Evolutionary conservation across 2,797 vertebrate species (phyloP).

Genomic region (Sebastes variabilis): DNA sequence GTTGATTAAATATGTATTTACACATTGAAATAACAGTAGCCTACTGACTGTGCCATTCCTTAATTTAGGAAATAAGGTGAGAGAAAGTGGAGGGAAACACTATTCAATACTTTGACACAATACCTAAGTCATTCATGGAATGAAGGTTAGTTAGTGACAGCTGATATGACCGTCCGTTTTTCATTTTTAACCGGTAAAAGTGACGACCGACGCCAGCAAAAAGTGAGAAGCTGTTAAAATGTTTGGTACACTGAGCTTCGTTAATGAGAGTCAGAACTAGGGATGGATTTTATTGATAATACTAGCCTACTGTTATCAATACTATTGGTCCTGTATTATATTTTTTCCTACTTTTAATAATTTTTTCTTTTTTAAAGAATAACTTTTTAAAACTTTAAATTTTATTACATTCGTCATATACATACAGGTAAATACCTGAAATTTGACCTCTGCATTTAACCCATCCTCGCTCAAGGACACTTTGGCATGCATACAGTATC

Average conservation of each 20-base stretch:
- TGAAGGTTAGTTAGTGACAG: neutral
- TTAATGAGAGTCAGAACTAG: neutral
- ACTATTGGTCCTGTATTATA: too few species aligned
- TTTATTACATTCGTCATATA: neutral
- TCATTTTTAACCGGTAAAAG: neutral
- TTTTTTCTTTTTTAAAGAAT: too few species aligned
- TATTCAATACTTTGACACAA: neutral
- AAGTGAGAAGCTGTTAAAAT: too few species aligned
- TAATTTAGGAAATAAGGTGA: neutral
- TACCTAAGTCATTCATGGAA: neutral
- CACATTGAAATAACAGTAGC: neutral
- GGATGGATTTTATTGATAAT: neutral
- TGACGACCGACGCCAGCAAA: too few species aligned
- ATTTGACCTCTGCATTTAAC: neutral
- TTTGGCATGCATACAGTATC: neutral
- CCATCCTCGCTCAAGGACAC: neutral
- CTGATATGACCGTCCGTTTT: neutral
- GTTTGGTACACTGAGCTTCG: neutral
- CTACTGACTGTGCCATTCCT: neutral
- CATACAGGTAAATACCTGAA: neutral
- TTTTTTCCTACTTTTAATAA: too few species aligned
- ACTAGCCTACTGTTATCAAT: too few species aligned
- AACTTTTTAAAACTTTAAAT: neutral
- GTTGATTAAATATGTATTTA: neutral
- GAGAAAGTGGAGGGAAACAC: neutral